Conservation (phyloP, 2,113 vertebrate species). For the Malurus alboscapulatus region DNA sequence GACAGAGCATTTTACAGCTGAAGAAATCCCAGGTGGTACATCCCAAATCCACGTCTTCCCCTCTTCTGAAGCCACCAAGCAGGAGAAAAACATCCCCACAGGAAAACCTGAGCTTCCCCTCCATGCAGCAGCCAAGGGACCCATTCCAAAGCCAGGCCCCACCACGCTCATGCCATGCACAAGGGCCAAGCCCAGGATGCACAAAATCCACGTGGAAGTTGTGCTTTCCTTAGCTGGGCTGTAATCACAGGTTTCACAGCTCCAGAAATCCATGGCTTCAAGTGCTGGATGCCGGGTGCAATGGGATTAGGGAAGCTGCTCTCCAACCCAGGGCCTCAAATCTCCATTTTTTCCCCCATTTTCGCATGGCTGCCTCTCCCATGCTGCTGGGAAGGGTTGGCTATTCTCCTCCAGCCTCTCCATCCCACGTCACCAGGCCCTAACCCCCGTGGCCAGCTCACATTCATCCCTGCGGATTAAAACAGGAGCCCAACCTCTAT, state of each 20-base stretch:
- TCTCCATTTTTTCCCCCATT: accelerated
- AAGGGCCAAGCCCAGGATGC: background rate
- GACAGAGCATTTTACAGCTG: background rate
- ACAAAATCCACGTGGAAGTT: background rate
- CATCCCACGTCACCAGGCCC: too few species aligned
- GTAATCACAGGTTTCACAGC: background rate
- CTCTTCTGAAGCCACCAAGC: background rate
- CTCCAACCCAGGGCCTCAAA: background rate
- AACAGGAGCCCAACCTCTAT: accelerated
- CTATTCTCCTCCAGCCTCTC: background rate
- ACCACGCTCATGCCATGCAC: accelerated
- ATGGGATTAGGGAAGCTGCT: background rate
- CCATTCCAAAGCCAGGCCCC: background rate
- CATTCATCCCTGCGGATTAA: background rate
- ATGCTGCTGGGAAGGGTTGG: accelerated
- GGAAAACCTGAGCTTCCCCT: background rate
- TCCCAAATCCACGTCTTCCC: accelerated
- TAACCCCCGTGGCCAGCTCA: accelerated
- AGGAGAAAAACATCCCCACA: background rate
- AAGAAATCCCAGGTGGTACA: background rate
- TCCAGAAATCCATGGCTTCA: accelerated
- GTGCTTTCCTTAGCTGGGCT: background rate
- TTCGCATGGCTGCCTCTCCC: background rate
- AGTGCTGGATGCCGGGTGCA: background rate
- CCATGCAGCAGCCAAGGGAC: background rate